Percentiles rank a stretch among this genome's conserved stretches.
These are phyloP conservation scores for Conus ventricosus DNA, from an alignment of 1,140 invertebrate genomes.

Conservation along the genomic window DNA sequence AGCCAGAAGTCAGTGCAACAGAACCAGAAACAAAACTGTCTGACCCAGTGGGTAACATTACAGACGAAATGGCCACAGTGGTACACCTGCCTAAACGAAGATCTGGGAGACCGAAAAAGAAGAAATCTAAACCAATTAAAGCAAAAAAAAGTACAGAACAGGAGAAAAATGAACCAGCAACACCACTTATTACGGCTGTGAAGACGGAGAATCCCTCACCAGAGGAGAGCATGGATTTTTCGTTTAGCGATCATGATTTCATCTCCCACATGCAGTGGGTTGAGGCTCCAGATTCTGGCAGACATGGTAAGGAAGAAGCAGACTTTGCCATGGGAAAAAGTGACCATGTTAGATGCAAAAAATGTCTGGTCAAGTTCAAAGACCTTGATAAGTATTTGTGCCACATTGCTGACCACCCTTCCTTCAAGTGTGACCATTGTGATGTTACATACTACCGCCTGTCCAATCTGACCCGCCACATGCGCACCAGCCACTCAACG, in stretches of 20 bases:
- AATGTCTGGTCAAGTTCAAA: slow-evolving; percentile 35
- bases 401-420: slow-evolving; percentile 29
- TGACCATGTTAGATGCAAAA: slow-evolving; percentile 29
- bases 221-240: background rate
- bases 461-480: slow-evolving; percentile 48
- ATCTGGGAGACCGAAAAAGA: background rate
- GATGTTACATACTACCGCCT: slow-evolving; percentile 39
- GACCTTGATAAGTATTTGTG: slow-evolving; percentile 33
- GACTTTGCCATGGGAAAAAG: slow-evolving; percentile 33
- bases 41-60: background rate
- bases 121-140: background rate
- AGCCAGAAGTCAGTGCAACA: background rate
- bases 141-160: background rate
- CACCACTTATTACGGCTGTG: background rate
- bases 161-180: background rate
- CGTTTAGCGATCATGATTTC: background rate
- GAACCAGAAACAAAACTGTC: background rate
- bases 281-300: background rate
- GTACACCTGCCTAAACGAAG: background rate
- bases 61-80: background rate
- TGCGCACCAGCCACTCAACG: slow-evolving; percentile 37
- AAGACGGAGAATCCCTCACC: background rate
- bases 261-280: background rate
- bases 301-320: slow-evolving; percentile 16
- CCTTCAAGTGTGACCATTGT: slow-evolving; percentile 48